A percentile compares a stretch with the other conserved stretches of the same genome.
Evolutionary conservation across 2,888 invertebrate genomes (phyloP).

Genomic region (Drosophila aldrichi): DNA sequence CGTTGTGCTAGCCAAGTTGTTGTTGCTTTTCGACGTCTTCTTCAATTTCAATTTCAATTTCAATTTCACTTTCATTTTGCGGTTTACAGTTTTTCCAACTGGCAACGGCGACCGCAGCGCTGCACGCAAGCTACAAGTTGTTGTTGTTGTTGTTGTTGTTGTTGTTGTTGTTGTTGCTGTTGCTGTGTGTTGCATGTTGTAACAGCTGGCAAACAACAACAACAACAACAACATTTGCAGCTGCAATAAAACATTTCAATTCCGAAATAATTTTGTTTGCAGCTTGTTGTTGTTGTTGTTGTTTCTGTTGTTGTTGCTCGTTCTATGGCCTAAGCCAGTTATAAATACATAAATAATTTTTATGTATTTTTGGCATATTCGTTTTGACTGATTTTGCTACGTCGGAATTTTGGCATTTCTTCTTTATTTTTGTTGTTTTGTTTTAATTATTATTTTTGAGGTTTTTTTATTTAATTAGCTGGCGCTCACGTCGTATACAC

Average conservation of each 20-base stretch:
- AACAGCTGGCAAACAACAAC: conserved; percentile 59
- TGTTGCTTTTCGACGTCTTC: conserved; percentile 63
- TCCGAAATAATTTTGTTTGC: conserved; percentile 48
- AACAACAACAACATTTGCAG: conserved; percentile 47
- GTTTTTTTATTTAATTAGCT: conserved; percentile 56
- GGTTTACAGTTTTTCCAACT: conserved; percentile 73
- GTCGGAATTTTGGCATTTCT: conserved; percentile 24
- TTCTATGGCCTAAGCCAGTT: conserved; percentile 48
- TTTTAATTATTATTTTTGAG: conserved; percentile 5
- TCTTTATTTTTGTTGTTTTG: conserved; percentile 10
- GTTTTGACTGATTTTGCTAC: conserved; percentile 15
- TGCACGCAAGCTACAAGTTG: conserved; percentile 68
- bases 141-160: conserved; percentile 9
- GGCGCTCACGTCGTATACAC: conserved; percentile 61
- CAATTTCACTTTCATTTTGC: conserved; percentile 78
- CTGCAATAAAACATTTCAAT: conserved; percentile 47
- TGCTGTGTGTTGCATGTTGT: conserved; percentile 66
- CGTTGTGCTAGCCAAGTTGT: conserved; percentile 11
- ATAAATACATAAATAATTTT: conserved; percentile 26
- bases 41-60: conserved; percentile 78
- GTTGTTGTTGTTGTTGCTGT: too few species aligned
- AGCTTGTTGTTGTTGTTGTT: conserved; percentile 32
- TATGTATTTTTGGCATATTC: conserved; percentile 14
- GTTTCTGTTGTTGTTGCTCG: conserved; percentile 25
- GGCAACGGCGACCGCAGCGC: conserved; percentile 54